Conservation (phyloP, 2,797 vertebrate genomes). For the Crocidura indochinensis region DNA sequence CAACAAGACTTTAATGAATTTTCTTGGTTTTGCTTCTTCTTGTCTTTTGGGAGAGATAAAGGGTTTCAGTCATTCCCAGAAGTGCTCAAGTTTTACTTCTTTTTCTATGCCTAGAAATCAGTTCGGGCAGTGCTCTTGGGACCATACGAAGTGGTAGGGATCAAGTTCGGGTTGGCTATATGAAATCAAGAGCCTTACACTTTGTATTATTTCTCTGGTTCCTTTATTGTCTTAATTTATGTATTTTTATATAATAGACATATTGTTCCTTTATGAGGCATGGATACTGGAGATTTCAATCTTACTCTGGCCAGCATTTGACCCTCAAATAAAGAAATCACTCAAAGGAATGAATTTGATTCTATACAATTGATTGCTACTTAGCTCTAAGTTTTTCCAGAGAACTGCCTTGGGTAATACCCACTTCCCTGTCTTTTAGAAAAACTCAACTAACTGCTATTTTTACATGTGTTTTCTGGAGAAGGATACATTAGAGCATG, state of each 20-base stretch:
- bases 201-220: too few species aligned
- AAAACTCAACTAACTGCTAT: background rate
- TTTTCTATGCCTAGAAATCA: background rate
- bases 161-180: too few species aligned
- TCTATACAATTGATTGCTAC: too few species aligned
- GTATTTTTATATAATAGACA: background rate
- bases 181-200: too few species aligned
- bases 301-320: background rate
- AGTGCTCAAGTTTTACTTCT: background rate
- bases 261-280: background rate
- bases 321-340: slow-evolving; percentile 14
- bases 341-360: too few species aligned
- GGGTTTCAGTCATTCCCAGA: too few species aligned
- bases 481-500: background rate
- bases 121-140: too few species aligned
- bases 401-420: background rate
- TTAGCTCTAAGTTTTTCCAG: background rate
- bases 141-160: too few species aligned
- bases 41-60: too few species aligned
- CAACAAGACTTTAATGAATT: slow-evolving; percentile 4
- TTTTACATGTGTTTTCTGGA: background rate
- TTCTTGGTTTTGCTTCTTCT: slow-evolving; percentile 52
- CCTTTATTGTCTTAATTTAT: too few species aligned
- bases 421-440: fast-evolving
- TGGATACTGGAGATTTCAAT: background rate